Evolutionary conservation across 2,113 vertebrate genomes (phyloP), one percentile per base, ranked within the genome.

Genomic region (Chionomys nivalis): DNA sequence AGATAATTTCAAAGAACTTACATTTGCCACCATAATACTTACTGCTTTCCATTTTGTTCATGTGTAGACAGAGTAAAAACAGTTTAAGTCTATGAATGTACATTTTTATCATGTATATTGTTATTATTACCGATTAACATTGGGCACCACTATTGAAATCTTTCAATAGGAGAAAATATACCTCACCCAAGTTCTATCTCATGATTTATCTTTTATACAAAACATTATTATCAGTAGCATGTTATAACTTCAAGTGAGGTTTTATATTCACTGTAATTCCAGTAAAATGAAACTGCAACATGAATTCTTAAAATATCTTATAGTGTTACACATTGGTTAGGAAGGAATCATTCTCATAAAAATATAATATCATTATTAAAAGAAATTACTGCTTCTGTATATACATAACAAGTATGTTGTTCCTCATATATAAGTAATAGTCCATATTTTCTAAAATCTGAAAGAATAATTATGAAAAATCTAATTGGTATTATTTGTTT

Each of bases 1-100:
- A 90, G 24, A 90, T 96, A 96, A 98, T 97, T 98, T 98, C 90
- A 95, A 95, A 98, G 95, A 97, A 97, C 98, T 95, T 93, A 97
- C 89, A 96, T 95, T 88, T 94, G 95, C 83, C 97, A 97, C 76
- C 86, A 68, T 95, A 97, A 96, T 98, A 96, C 91, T 98, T 44
- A 96, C 52, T 96, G 96, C 91, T 98, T 98, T 91, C 81, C 39
- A 96, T 95, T 94, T 96, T 96, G 82, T 96, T 93, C 93, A 98
- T 96, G 94, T 86, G 92, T 90, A 97, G 93, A 97, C 93, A 98
- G 98, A 97, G 91, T 97, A 97, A 96, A 98, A 98, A 75, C 73
- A 24, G 1, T 97, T 95, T 89, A 33, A 95, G 94, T 86, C 88
- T 97, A 93, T 89, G 97, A 96, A 47, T 89, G 95, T 91, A 93